A percentile compares a stretch with the other conserved stretches of the same genome.
These are phyloP conservation scores for Melanotaenia pygmaea DNA, from an alignment of 2,797 vertebrate genomes.

Conservation along the genomic window DNA sequence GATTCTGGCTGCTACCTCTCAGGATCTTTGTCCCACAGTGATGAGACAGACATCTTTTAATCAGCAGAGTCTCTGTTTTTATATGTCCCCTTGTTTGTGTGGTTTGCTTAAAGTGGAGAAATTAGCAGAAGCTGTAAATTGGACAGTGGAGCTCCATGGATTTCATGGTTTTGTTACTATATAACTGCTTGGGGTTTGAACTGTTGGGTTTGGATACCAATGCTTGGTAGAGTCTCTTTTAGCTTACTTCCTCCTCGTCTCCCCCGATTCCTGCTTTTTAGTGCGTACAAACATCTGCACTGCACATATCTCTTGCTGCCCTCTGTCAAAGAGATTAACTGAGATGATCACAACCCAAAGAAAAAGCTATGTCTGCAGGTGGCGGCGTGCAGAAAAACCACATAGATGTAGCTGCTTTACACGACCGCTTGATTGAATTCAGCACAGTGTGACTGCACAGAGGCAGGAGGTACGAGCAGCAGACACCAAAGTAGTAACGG, in stretches of 20 bases:
- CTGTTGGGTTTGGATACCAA: neutral
- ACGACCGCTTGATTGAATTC: slow-evolving; percentile 58
- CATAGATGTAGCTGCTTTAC: slow-evolving; percentile 47
- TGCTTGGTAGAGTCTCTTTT: neutral
- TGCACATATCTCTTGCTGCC: no score
- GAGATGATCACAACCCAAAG: slow-evolving; percentile 7
- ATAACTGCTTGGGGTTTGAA: neutral
- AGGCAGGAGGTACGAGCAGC: slow-evolving; percentile 47
- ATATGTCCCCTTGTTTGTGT: neutral
- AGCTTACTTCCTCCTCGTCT: neutral
- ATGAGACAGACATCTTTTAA: no score
- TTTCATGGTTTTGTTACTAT: neutral
- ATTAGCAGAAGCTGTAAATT: neutral
- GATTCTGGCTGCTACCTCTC: no score
- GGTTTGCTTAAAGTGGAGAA: neutral
- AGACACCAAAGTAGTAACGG: slow-evolving; percentile 38
- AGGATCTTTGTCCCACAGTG: no score
- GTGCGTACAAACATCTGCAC: neutral
- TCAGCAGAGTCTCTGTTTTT: no score
- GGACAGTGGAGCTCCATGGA: no score
- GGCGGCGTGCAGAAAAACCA: slow-evolving; percentile 28
- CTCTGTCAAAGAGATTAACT: slow-evolving; percentile 2
- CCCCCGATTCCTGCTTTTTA: neutral
- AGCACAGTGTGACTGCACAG: slow-evolving; percentile 43
- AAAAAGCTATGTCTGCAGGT: slow-evolving; percentile 42